These are phyloP conservation scores for Matsumurasca onukii DNA, from an alignment of 1,140 invertebrate genomes.

Conservation along the genomic window DNA sequence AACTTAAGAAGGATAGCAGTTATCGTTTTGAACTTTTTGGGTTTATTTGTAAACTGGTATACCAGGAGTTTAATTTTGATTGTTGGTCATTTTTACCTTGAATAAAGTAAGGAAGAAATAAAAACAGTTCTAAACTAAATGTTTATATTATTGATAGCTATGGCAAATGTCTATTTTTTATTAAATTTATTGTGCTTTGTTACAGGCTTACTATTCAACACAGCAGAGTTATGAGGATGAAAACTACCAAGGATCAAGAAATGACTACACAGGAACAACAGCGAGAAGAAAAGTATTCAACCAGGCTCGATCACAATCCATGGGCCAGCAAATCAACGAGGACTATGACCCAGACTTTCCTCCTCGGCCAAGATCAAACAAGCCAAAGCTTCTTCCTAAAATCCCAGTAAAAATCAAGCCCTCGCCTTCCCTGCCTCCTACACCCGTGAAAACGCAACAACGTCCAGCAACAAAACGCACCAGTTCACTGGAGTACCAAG, in stretches of 20 bases:
- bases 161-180: too few species aligned
- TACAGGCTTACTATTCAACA: conserved; percentile 41
- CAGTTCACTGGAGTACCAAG: conserved; percentile 38
- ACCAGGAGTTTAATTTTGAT: too few species aligned
- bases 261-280: conserved; percentile 33
- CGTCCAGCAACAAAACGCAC: conserved; percentile 44
- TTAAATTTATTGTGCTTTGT: too few species aligned
- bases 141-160: too few species aligned
- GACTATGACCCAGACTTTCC: conserved; percentile 44
- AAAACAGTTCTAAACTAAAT: too few species aligned
- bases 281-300: conserved; percentile 41
- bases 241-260: conserved; percentile 39
- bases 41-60: too few species aligned
- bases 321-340: conserved; percentile 37
- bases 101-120: too few species aligned
- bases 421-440: conserved; percentile 41
- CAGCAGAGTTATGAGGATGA: conserved; percentile 43
- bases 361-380: conserved; percentile 47
- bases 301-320: conserved; percentile 44
- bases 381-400: conserved; percentile 41
- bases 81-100: too few species aligned
- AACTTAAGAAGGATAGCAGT: too few species aligned
- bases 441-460: conserved; percentile 32
- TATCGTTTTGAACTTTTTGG: too few species aligned
- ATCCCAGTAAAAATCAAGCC: conserved; percentile 49